phyloP scores from a whole-genome alignment of 2,113 vertebrate species.

The Bagarius yarrelli region DNA sequence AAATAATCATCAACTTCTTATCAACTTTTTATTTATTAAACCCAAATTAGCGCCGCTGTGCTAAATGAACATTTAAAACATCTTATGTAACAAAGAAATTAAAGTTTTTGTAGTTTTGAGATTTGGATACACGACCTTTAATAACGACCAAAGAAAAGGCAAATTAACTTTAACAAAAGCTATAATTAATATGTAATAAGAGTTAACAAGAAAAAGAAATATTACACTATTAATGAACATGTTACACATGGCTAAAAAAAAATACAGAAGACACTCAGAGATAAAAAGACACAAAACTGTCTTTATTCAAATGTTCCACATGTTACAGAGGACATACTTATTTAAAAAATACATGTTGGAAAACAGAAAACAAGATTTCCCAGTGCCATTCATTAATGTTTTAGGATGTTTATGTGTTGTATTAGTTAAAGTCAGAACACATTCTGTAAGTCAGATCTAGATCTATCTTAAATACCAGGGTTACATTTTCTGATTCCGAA shows the following conservation, averaged over 20 bases:
- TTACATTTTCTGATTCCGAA: background rate
- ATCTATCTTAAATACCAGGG: background rate
- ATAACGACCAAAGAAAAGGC: too few relatives aligned
- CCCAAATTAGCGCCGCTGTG: background rate
- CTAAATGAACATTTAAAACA: background rate
- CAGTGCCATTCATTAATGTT: background rate
- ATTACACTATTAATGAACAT: too few relatives aligned
- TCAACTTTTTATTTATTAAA: background rate
- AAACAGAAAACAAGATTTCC: background rate
- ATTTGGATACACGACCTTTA: background rate
- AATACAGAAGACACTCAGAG: background rate
- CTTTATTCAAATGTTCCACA: conserved; percentile 3
- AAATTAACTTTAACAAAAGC: too few relatives aligned
- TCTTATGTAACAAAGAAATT: background rate
- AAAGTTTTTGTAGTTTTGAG: background rate
- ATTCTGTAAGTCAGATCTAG: background rate
- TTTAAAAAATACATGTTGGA: background rate
- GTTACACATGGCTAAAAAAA: background rate
- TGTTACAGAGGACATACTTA: background rate
- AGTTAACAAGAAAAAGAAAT: too few relatives aligned
- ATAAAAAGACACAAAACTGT: background rate
- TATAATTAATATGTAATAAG: too few relatives aligned
- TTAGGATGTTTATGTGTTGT: too few relatives aligned
- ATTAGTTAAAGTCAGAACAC: background rate
- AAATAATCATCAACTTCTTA: too few relatives aligned